phyloP scores from a whole-genome alignment of 2,113 vertebrate genomes.

The Silurus glanis region DNA sequence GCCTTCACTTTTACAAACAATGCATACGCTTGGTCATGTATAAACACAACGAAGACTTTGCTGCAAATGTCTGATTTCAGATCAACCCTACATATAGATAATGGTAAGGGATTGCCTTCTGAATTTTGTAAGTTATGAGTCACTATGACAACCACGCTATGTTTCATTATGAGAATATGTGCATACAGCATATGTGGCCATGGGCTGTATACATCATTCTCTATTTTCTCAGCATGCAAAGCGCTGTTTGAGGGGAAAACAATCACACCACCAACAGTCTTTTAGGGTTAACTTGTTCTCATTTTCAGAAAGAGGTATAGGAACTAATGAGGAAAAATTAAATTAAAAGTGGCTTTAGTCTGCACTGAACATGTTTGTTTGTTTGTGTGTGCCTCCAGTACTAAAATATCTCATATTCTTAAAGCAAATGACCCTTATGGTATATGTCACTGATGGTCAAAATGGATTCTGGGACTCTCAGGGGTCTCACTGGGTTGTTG shows the following conservation, averaged over 20 bases:
- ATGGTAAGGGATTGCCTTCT: background rate
- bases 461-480: background rate
- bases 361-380: background rate
- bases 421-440: background rate
- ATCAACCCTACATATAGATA: background rate
- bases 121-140: background rate
- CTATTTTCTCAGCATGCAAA: constrained; percentile 1
- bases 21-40: background rate
- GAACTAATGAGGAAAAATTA: background rate
- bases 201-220: background rate
- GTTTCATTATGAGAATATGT: constrained; percentile 23
- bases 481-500: background rate
- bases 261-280: background rate
- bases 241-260: background rate
- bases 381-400: background rate
- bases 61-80: constrained; percentile 2
- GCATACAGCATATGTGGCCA: background rate
- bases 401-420: background rate
- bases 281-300: background rate
- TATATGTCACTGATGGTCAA: background rate
- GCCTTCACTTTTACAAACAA: constrained; percentile 20
- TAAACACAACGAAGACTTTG: background rate
- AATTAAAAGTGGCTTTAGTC: background rate
- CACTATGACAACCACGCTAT: background rate
- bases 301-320: background rate